phyloP scores from a whole-genome alignment of 2,113 vertebrate species.

The Toxotes chatareus region DNA sequence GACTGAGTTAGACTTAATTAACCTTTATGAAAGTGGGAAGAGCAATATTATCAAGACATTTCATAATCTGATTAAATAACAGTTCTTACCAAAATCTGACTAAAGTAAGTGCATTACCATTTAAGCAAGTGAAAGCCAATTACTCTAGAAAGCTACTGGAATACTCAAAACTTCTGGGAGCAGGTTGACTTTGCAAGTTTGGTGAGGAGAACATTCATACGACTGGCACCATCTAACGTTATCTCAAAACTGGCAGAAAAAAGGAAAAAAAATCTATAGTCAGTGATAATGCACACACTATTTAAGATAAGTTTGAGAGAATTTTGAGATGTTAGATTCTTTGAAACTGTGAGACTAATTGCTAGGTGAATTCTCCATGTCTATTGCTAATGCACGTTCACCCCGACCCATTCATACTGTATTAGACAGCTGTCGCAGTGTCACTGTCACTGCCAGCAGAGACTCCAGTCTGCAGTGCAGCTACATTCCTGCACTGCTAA shows the following conservation, averaged over 20 bases:
- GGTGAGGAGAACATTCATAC: not conserved
- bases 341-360: not conserved
- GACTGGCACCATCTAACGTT: not conserved
- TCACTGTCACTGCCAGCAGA: not conserved
- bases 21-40: constrained; percentile 50
- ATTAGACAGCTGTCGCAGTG: not conserved
- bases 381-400: not conserved
- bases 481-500: not conserved
- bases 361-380: not conserved
- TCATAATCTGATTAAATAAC: constrained; percentile 28
- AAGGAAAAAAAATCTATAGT: not conserved
- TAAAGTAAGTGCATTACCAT: constrained; percentile 9
- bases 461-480: not conserved
- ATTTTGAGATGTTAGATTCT: not conserved
- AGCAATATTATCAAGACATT: constrained; percentile 44
- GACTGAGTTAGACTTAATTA: constrained; percentile 51
- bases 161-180: not conserved
- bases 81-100: constrained; percentile 28
- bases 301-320: too few species aligned
- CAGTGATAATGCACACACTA: not conserved
- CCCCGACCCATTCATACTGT: not conserved
- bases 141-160: constrained; percentile 13
- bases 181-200: not conserved
- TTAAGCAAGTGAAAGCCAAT: constrained; percentile 28
- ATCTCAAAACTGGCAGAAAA: not conserved